Conservation (phyloP, 2,797 vertebrate species). For the Tarsius wallacei region DNA sequence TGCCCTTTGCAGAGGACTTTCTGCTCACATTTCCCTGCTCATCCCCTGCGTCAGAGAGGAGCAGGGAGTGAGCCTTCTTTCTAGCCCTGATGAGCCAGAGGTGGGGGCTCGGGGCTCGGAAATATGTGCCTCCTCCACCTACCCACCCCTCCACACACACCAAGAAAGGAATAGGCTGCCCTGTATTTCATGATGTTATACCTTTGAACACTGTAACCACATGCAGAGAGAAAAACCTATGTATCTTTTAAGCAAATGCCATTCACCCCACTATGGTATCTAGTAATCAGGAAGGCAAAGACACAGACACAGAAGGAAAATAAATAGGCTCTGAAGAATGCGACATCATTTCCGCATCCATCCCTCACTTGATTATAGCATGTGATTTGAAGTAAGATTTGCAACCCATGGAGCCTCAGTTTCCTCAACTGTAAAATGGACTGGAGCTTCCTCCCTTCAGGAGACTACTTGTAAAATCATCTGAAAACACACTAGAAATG, state of each 20-base stretch:
- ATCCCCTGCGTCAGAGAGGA: neutral
- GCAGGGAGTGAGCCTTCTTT: neutral
- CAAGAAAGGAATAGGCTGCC: neutral
- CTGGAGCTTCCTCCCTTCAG: neutral
- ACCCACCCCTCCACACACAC: neutral
- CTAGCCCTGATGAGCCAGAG: neutral
- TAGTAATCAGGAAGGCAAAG: neutral
- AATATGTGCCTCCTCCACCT: neutral
- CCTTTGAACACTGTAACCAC: neutral
- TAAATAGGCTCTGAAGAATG: neutral
- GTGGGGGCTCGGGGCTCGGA: neutral
- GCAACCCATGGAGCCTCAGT: neutral
- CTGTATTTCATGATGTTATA: neutral
- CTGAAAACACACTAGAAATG: neutral
- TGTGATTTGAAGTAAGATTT: neutral
- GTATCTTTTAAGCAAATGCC: neutral
- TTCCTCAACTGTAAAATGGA: neutral
- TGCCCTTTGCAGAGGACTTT: neutral
- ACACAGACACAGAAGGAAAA: neutral
- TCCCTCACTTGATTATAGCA: neutral
- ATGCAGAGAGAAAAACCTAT: neutral
- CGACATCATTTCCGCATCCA: neutral
- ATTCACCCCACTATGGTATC: accelerated
- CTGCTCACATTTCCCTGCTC: neutral
- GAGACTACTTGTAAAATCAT: neutral